Conservation (phyloP, 1,140 invertebrate species). For the Drosophila azteca region DNA sequence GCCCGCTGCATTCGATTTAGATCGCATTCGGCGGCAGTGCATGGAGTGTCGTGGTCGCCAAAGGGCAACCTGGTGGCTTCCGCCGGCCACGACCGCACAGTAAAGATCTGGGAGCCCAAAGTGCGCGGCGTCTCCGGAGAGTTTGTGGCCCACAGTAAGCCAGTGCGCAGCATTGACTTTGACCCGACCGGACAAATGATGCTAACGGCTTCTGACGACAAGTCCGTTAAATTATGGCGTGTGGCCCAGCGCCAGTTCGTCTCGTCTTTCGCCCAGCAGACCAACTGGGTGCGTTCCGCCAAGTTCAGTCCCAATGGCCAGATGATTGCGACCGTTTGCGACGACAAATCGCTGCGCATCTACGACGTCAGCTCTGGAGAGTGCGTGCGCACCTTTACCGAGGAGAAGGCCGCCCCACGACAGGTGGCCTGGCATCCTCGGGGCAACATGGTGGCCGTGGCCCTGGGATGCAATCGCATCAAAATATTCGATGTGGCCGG, state of each 20-base stretch:
- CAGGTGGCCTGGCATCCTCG: slow-evolving; percentile 92
- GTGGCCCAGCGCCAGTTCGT: slow-evolving; percentile 89
- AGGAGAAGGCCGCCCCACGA: slow-evolving; percentile 86
- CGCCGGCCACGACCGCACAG: slow-evolving; percentile 91
- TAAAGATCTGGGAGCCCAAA: slow-evolving; percentile 93
- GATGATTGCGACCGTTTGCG: slow-evolving; percentile 66
- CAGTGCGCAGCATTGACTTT: slow-evolving; percentile 92
- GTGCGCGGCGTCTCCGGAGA: slow-evolving; percentile 89
- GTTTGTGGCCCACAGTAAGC: slow-evolving; percentile 91
- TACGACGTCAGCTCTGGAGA: slow-evolving; percentile 89
- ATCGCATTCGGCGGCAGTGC: slow-evolving; percentile 87
- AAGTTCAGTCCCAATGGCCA: no score
- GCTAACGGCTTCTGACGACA: slow-evolving; percentile 94
- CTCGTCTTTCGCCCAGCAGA: slow-evolving; percentile 91
- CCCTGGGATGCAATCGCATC: slow-evolving; percentile 89
- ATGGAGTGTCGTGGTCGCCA: slow-evolving; percentile 90
- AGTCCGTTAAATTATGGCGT: slow-evolving; percentile 91
- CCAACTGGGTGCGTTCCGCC: slow-evolving; percentile 89
- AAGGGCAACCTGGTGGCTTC: slow-evolving; percentile 92
- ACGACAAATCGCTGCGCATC: slow-evolving; percentile 93
- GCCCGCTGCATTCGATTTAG: slow-evolving; percentile 88
- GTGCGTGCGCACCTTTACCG: slow-evolving; percentile 90
- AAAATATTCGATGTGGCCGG: slow-evolving; percentile 94
- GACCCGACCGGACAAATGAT: slow-evolving; percentile 89
- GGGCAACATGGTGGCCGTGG: slow-evolving; percentile 90